These are phyloP conservation scores for Nothocercus nigrocapillus DNA, from an alignment of 2,113 vertebrate genomes.

Conservation along the genomic window DNA sequence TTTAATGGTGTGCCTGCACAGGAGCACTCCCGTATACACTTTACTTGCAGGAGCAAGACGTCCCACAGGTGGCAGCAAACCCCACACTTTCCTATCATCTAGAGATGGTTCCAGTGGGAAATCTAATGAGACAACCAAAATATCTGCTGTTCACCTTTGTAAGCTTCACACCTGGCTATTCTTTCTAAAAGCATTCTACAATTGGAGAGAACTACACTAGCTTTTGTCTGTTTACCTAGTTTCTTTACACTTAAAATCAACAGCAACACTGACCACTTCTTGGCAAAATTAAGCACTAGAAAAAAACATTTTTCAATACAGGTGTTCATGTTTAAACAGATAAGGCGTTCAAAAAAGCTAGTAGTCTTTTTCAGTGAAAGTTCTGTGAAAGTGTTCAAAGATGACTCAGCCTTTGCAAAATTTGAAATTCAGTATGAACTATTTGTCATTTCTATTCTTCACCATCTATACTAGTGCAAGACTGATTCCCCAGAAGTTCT, in stretches of 20 bases:
- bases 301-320: neutral
- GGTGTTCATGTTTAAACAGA: neutral
- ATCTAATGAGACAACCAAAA: neutral
- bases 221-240: neutral
- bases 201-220: neutral
- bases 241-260: neutral
- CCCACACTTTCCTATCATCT: neutral
- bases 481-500: neutral
- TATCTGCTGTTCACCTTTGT: neutral
- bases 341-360: neutral
- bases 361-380: neutral
- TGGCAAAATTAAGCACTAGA: neutral
- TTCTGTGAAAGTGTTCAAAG: neutral
- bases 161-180: neutral
- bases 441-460: neutral
- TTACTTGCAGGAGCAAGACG: neutral
- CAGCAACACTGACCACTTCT: accelerated
- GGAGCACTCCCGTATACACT: accelerated
- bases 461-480: neutral
- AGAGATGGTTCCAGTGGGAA: neutral
- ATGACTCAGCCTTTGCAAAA: neutral
- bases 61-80: conserved; percentile 42
- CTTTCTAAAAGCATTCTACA: neutral
- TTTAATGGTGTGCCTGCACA: neutral
- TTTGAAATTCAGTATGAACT: neutral